Evolutionary conservation across 1,140 invertebrate species (phyloP), one percentile per base, ranked within the genome.

Genomic region (Trichonephila clavipes): DNA sequence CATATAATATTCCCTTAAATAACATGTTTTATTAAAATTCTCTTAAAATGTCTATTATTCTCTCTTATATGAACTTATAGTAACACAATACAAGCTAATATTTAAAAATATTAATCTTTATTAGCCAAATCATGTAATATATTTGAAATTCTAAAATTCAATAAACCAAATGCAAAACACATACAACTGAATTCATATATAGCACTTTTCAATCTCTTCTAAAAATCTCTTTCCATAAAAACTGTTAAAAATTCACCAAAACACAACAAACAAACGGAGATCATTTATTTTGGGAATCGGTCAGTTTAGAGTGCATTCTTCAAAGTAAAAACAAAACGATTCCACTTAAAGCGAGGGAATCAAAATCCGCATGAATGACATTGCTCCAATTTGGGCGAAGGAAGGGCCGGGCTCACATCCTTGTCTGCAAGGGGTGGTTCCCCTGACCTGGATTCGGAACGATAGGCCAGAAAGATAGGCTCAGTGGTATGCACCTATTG

Each of bases 391-490:
- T 77, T 34, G 18, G 28, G 3, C 28, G 24, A 77, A 14, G 24
- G 72, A 51, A 51, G 51, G 51, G 51, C 51, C 72, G 28, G 72
- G 72, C 28, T 77, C 72, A 77, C 72, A 77, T 77, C 72, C 72
- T 77, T 77, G 72, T 77, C 72, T 77, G 72, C 28, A 77, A 66
- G 34, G 72, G 72, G 72, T 77, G 72, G 28, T 77, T 77, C 72
- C 72, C 24, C 24, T 40, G 72, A 77, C 72, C 72, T 77, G 72
- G 72, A 77, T 77, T 77, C 72, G 28, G 28, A 28, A 40, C 72
- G 72, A 77, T 77, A 24, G 16, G 28, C n/a, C 24, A 69, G 66
- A 69, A n/a, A 12, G 51, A 64, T 64, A 64, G 14, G 21, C 62
- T 19, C 62, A 77, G 28, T 77, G 72, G 72, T 69, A 69, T 69